These are phyloP conservation scores for Lota lota DNA, from an alignment of 2,113 vertebrate genomes.

Conservation along the genomic window DNA sequence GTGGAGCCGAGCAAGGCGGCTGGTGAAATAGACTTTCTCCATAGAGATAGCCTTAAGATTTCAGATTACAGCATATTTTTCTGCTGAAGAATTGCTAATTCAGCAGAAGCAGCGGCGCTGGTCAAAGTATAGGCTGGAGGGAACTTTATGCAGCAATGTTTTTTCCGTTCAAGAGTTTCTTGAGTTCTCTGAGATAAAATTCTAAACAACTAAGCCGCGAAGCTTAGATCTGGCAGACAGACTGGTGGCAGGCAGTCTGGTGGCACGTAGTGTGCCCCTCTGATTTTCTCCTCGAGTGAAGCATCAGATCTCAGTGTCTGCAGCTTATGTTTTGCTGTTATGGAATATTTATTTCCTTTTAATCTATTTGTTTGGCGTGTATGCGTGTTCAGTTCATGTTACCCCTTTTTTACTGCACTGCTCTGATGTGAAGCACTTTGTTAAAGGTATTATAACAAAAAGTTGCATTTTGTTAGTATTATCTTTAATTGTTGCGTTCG, in stretches of 20 bases:
- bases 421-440: too few species aligned
- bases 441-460: too few species aligned
- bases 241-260: constrained; percentile 22
- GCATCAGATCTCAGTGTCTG: neutral
- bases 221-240: constrained; percentile 22
- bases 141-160: constrained; percentile 27
- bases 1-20: constrained; percentile 42
- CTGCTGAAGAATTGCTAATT: constrained; percentile 42
- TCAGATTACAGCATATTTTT: constrained; percentile 32
- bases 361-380: too few species aligned
- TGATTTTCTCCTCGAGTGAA: too few species aligned
- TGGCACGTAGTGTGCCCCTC: too few species aligned
- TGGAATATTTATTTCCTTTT: too few species aligned
- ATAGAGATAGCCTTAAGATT: constrained; percentile 34
- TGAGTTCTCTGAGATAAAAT: too few species aligned
- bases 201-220: too few species aligned
- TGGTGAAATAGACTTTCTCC: constrained; percentile 20
- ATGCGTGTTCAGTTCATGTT: too few species aligned
- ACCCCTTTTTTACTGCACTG: too few species aligned
- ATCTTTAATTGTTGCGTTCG: too few species aligned
- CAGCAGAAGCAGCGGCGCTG: constrained; percentile 26
- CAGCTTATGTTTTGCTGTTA: neutral
- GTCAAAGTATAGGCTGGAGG: constrained; percentile 48
- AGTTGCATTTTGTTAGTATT: too few species aligned
- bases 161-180: constrained; percentile 12